phyloP scores from a whole-genome alignment of 2,888 invertebrate species.

The Pyrrhosoma nymphula region DNA sequence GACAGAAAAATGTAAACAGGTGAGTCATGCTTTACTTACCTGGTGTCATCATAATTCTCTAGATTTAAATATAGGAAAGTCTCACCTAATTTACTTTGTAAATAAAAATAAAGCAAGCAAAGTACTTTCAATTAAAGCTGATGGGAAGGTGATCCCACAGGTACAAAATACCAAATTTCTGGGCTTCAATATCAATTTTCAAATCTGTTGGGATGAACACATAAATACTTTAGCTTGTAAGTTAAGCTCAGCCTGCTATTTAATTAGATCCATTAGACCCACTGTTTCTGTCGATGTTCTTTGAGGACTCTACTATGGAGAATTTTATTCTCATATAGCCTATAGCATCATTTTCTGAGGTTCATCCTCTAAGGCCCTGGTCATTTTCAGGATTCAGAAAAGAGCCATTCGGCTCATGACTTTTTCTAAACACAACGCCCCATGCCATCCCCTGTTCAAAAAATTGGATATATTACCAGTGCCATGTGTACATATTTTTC shows the following conservation, averaged over 20 bases:
- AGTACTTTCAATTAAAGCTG: not conserved
- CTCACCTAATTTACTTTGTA: not conserved
- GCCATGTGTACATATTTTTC: conserved; percentile 4
- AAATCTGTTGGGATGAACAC: conserved; percentile 7
- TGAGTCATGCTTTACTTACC: not conserved
- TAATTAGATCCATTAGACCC: not conserved
- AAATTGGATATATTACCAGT: not conserved
- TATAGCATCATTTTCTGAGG: not conserved
- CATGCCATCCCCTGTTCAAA: not conserved
- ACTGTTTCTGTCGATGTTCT: not conserved
- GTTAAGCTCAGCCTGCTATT: not conserved
- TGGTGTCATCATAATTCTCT: not conserved
- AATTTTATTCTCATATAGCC: conserved; percentile 12
- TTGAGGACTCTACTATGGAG: not conserved
- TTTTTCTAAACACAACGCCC: not conserved
- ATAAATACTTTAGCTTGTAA: not conserved
- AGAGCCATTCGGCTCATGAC: not conserved
- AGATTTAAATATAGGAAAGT: not conserved
- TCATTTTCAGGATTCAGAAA: conserved; percentile 1
- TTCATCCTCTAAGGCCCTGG: not conserved
- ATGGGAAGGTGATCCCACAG: conserved; percentile 9
- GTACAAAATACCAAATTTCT: conserved; percentile 8
- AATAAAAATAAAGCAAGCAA: conserved; percentile 16
- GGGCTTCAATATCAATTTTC: not conserved
- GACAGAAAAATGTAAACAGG: no score